Percentiles rank a stretch among this genome's conserved stretches.
These are phyloP conservation scores for Papilio demoleus DNA, from an alignment of 2,888 invertebrate genomes.

Conservation along the genomic window DNA sequence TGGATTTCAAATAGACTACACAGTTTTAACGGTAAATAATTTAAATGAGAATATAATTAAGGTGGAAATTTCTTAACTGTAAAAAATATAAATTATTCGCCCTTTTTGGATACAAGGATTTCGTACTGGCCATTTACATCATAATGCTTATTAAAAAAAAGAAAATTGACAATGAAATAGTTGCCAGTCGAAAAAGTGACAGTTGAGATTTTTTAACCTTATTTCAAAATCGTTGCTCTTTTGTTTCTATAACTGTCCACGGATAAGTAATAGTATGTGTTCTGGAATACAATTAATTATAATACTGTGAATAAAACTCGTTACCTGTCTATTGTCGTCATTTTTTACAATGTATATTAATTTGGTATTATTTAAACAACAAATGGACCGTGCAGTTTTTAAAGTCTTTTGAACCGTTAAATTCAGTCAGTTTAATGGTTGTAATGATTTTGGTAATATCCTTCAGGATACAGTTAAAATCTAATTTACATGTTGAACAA, in stretches of 20 bases:
- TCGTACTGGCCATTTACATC: neutral
- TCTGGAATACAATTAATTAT: neutral
- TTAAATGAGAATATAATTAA: neutral
- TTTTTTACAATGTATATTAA: neutral
- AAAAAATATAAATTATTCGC: neutral
- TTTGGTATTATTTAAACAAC: conserved; percentile 15
- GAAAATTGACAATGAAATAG: neutral
- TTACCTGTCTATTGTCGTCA: conserved; percentile 1
- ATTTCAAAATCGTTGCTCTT: neutral
- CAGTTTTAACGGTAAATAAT: neutral
- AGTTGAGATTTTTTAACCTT: too few species aligned
- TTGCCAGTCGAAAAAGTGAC: neutral
- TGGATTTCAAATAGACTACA: conserved; percentile 21
- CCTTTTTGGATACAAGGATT: neutral
- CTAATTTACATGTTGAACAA: conserved; percentile 61
- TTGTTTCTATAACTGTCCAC: neutral
- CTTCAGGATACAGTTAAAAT: conserved; percentile 38
- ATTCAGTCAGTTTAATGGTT: conserved; percentile 54
- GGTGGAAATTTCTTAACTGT: neutral
- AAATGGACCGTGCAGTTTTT: conserved; percentile 18
- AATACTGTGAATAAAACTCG: neutral
- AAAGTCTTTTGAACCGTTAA: conserved; percentile 49
- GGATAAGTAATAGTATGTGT: neutral
- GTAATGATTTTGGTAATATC: conserved; percentile 51
- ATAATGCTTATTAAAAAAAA: neutral